A percentile compares a stretch with the other conserved stretches of the same genome.
These are phyloP conservation scores for Dusona sp. DNA, from an alignment of 2,888 invertebrate species.

Conservation along the genomic window DNA sequence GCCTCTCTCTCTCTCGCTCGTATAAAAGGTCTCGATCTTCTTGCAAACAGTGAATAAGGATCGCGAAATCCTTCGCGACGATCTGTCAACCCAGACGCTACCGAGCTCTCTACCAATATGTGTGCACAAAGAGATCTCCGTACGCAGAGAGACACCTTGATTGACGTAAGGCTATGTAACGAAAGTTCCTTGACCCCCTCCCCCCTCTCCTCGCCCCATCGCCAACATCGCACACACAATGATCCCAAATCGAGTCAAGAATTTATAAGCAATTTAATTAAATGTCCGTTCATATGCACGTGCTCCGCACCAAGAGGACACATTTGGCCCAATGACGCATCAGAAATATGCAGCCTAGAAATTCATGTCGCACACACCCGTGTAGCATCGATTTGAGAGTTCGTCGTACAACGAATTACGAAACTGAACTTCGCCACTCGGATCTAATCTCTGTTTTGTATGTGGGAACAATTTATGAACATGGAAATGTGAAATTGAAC, in stretches of 20 bases:
- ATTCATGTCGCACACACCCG: constrained; percentile 29
- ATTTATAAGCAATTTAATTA: constrained; percentile 34
- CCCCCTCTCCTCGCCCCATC: not conserved
- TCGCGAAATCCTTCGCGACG: constrained; percentile 53
- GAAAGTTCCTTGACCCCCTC: constrained; percentile 58
- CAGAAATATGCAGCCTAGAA: constrained; percentile 26
- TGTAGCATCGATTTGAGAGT: not conserved
- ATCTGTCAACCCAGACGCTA: constrained; percentile 67
- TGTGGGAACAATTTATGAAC: not conserved
- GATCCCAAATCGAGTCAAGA: constrained; percentile 28
- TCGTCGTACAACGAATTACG: constrained; percentile 1
- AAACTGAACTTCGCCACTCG: not conserved
- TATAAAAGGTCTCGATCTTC: constrained; percentile 30
- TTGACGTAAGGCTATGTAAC: constrained; percentile 61
- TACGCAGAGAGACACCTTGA: constrained; percentile 56
- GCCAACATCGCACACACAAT: constrained; percentile 1
- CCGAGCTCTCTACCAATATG: constrained; percentile 41
- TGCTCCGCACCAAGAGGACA: not conserved
- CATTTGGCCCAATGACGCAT: constrained; percentile 27
- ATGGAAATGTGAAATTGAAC: not conserved
- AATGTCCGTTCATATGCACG: constrained; percentile 22
- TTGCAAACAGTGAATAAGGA: constrained; percentile 17
- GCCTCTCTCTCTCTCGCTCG: not conserved
- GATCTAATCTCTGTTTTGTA: not conserved
- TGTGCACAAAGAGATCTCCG: constrained; percentile 35